These are phyloP conservation scores for Agapornis canus DNA, from an alignment of 2,797 vertebrate species.

Conservation along the genomic window DNA sequence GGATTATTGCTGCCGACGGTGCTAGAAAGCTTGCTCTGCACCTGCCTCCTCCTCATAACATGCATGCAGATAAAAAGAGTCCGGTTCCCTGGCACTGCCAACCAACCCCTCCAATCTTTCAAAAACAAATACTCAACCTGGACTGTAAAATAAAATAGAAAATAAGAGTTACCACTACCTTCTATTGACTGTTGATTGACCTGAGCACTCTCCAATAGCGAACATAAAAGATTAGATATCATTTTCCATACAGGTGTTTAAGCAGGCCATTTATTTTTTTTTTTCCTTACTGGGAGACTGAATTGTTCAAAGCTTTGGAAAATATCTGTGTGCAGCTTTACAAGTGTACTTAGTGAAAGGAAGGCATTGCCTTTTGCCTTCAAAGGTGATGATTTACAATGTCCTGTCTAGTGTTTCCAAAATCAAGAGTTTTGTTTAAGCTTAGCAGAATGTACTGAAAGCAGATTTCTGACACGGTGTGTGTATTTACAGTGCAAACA, in stretches of 20 bases:
- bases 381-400: conserved; percentile 65
- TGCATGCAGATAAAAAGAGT: conserved; percentile 57
- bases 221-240: conserved; percentile 73
- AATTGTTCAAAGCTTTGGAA: conserved; percentile 57
- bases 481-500: conserved; percentile 16
- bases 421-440: conserved; percentile 58
- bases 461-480: background rate
- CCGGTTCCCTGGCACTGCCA: conserved; percentile 60
- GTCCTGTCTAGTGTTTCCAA: conserved; percentile 64
- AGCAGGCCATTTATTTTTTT: conserved; percentile 57
- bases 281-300: conserved; percentile 3
- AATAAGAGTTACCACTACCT: conserved; percentile 51
- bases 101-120: conserved; percentile 26
- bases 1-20: conserved; percentile 50
- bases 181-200: conserved; percentile 62
- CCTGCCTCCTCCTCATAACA: conserved; percentile 69
- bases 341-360: conserved; percentile 51
- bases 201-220: conserved; percentile 41
- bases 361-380: conserved; percentile 53
- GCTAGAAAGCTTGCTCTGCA: conserved; percentile 68
- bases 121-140: conserved; percentile 61
- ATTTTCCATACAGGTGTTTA: conserved; percentile 76
- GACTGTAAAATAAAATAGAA: conserved; percentile 62
- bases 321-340: conserved; percentile 46
- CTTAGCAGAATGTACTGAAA: conserved; percentile 36